These are phyloP conservation scores for Clarias laeviceps DNA, from an alignment of 2,797 vertebrate species.

Conservation along the genomic window DNA sequence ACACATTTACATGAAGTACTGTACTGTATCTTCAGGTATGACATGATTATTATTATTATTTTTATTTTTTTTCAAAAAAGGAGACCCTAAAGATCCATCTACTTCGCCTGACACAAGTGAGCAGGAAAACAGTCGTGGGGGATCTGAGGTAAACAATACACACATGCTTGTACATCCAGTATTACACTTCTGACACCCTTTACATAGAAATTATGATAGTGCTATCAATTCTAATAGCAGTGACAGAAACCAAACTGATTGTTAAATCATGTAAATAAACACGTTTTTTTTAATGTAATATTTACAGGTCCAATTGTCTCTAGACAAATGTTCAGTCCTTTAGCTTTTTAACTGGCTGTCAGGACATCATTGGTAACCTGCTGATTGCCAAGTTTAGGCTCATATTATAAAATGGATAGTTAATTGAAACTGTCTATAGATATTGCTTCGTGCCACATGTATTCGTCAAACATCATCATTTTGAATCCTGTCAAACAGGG, in stretches of 20 bases:
- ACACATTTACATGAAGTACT: no score
- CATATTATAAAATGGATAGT: not conserved
- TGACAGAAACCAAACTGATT: not conserved
- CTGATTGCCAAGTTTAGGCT: not conserved
- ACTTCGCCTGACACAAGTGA: not conserved
- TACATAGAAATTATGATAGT: not conserved
- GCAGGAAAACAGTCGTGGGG: not conserved
- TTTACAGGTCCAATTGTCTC: not conserved
- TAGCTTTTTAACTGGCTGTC: not conserved
- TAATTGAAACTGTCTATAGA: no score
- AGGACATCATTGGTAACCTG: no score
- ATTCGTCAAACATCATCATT: no score
- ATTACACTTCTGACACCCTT: not conserved
- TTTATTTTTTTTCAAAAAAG: not conserved
- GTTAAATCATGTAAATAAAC: not conserved
- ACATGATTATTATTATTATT: not conserved
- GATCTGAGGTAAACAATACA: conserved; percentile 20
- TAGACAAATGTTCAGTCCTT: not conserved
- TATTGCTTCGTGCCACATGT: no score
- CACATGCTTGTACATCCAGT: not conserved
- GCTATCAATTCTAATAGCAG: not conserved
- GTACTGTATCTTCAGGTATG: not conserved
- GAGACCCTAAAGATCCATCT: not conserved
- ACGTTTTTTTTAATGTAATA: not conserved
- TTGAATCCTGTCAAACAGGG: no score